Base-by-base conservation (phyloP, 2,113 vertebrate species). In the Dascyllus trimaculatus region DNA sequence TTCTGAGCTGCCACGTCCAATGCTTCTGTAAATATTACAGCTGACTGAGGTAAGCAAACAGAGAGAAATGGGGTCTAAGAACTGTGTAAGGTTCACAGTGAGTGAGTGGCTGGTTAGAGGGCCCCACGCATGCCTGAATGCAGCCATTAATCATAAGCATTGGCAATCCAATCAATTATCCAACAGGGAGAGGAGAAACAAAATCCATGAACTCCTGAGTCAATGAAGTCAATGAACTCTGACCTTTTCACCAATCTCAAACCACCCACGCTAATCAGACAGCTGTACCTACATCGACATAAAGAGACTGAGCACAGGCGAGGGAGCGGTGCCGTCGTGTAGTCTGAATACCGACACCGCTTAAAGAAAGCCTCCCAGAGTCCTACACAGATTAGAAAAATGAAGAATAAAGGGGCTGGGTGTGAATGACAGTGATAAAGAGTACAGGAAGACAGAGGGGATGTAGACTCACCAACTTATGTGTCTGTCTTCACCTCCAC, bases 201-300 rank as follows among this genome's bases (percentile, higher is more conserved):
- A 89, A 91, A 93, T 93, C 87, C 77, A 90, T 90, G 85, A 83
- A 78, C 64, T 77, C 71, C 29, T 0, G 5, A 83, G 81, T 87
- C 85, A 80, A 90, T 90, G 71, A 26, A 89, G 91, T 84, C 90
- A 54, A 77, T 80, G 82, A 84, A 86, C 84, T 85, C 87, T 77
- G 88, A 88, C 91, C 90, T 89, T 89, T 87, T 61, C 84, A 77
- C 73, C 74, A 63, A 78, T 85, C 80, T 65, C 60, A 5, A 22
- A 15, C 63, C 73, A 7, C 72, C 85, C 66, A 52, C 49, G 35
- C 75, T 88, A 85, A 92, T 87, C 88, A 75, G 81, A 70, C 72
- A 46, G 75, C 73, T 32, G 64, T n/a, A 80, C 46, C 48, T 21
- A 19, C 81, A 77, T 58, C 61, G 29, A 76, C 68, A 56, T 54